Evolutionary conservation across 2,113 vertebrate species (phyloP).

Genomic region (Dendropsophus ebraccatus): DNA sequence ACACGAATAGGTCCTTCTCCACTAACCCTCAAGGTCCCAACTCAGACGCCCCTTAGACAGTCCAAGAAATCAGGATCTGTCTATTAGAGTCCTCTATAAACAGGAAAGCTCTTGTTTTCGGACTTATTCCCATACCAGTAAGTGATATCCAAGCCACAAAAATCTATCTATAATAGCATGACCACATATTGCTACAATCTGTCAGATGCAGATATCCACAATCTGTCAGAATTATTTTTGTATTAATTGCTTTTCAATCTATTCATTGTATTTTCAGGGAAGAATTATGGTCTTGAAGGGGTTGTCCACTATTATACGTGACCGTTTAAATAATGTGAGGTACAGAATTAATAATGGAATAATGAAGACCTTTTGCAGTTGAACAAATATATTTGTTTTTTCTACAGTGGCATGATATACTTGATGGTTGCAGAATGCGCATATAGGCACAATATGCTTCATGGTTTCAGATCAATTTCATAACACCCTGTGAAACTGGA

Average conservation of each 20-base stretch:
- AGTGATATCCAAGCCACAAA: not conserved
- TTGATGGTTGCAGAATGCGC: no score
- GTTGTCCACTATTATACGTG: not conserved
- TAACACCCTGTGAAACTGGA: no score
- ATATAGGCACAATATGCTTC: no score
- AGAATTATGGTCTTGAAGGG: not conserved
- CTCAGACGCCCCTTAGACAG: not conserved
- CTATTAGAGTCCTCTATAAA: not conserved
- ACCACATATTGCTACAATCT: conserved; percentile 6
- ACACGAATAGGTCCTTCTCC: not conserved
- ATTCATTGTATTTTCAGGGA: not conserved
- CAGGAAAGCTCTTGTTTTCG: not conserved
- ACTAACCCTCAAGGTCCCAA: not conserved
- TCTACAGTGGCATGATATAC: no score
- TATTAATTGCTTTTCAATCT: not conserved
- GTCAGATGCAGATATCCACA: not conserved
- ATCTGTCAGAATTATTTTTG: not conserved
- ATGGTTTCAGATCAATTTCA: no score
- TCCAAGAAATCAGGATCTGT: not conserved
- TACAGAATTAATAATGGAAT: no score
- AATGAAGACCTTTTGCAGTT: no score
- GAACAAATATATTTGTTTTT: no score
- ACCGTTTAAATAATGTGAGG: not conserved
- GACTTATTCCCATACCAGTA: not conserved
- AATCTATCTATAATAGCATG: not conserved